phyloP scores from a whole-genome alignment of 2,113 vertebrate genomes.

The Rhodinocichla rosea region DNA sequence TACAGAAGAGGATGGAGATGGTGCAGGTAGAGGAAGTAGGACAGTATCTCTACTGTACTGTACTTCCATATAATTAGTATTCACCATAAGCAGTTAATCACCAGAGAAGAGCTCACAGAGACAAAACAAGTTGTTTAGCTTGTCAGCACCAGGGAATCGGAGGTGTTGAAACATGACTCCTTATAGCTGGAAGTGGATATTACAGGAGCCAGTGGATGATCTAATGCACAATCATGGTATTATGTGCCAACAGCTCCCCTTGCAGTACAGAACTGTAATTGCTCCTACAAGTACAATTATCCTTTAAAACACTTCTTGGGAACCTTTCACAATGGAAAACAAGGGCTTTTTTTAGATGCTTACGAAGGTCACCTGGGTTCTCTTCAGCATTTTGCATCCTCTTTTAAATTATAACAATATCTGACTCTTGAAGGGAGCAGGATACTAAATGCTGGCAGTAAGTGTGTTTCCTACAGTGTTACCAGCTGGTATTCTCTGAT shows the following conservation, averaged over 20 bases:
- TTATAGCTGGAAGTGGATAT: slow-evolving; percentile 75
- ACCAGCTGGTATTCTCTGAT: neutral
- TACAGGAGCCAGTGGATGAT: slow-evolving; percentile 65
- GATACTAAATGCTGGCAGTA: neutral
- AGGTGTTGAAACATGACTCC: slow-evolving; percentile 82
- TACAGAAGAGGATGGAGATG: neutral
- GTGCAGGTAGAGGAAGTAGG: slow-evolving; percentile 66
- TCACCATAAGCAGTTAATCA: slow-evolving; percentile 83
- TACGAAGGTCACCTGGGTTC: neutral
- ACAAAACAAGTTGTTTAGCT: slow-evolving; percentile 85
- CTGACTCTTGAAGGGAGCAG: neutral
- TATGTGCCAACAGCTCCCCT: slow-evolving; percentile 81
- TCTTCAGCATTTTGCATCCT: neutral
- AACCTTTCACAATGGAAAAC: slow-evolving; percentile 45
- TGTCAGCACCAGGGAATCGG: slow-evolving; percentile 80
- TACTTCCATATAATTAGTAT: slow-evolving; percentile 79
- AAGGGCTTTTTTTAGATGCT: neutral
- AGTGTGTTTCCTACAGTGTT: neutral
- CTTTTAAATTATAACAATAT: neutral
- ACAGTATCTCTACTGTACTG: slow-evolving; percentile 51
- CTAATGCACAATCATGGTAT: slow-evolving; percentile 56
- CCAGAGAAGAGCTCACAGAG: slow-evolving; percentile 81
- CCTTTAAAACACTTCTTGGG: slow-evolving; percentile 38
- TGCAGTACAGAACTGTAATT: slow-evolving; percentile 68
- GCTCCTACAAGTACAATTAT: slow-evolving; percentile 65